A percentile compares a stretch with the other conserved stretches of the same genome.
phyloP scores from a whole-genome alignment of 2,797 vertebrate species.

The Pelochelys cantorii region DNA sequence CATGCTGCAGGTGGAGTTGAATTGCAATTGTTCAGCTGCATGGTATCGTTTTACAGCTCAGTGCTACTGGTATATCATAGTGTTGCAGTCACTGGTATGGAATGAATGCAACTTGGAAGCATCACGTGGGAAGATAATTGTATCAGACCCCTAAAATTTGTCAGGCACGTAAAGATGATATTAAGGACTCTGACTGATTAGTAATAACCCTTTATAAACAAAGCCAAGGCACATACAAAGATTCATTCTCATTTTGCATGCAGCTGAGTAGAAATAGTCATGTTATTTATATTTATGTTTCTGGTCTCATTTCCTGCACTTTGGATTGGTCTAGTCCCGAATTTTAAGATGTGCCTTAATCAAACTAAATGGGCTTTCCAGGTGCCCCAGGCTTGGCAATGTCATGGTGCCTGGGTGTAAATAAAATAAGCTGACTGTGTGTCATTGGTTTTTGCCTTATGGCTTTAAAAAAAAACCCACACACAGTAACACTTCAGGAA shows the following conservation, averaged over 20 bases:
- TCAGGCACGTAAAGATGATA: not conserved
- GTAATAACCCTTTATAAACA: not conserved
- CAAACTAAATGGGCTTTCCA: conserved; percentile 47
- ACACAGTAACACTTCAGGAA: not conserved
- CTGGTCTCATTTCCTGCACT: conserved; percentile 37
- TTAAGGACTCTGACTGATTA: not conserved
- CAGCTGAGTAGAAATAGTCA: not conserved
- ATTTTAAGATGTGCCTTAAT: conserved; percentile 68
- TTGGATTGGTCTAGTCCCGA: conserved; percentile 38
- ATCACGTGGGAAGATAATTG: fast-evolving
- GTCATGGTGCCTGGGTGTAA: conserved; percentile 33
- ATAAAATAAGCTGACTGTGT: conserved; percentile 39
- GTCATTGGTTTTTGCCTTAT: conserved; percentile 13
- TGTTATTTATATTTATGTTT: conserved; percentile 25
- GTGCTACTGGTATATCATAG: not conserved
- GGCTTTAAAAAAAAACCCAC: not conserved
- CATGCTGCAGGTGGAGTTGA: fast-evolving
- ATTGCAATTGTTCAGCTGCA: fast-evolving
- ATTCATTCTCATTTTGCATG: fast-evolving
- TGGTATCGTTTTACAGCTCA: fast-evolving
- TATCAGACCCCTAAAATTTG: fast-evolving
- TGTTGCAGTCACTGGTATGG: not conserved
- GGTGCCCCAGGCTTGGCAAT: conserved; percentile 23
- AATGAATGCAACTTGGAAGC: not conserved
- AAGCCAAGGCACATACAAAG: fast-evolving